These are phyloP conservation scores for Drosophila buzzatii DNA, from an alignment of 2,888 invertebrate species.

Conservation along the genomic window DNA sequence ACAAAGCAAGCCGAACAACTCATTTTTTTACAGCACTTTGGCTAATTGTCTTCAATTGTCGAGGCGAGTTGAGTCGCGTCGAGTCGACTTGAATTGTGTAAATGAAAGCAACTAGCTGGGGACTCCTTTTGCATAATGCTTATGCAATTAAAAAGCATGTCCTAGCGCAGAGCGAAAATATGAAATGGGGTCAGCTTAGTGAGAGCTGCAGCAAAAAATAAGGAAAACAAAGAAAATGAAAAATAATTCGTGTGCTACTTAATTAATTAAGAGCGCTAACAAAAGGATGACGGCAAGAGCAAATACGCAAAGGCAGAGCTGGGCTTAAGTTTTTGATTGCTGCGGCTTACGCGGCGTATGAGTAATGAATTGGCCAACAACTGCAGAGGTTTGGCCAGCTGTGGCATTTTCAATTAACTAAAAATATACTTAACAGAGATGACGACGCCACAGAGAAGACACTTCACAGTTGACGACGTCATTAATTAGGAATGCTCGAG, in stretches of 20 bases:
- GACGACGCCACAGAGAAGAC: conserved; percentile 8
- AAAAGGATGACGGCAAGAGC: conserved; percentile 21
- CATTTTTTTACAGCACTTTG: conserved; percentile 64
- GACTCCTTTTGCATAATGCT: conserved; percentile 65
- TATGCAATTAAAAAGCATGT: conserved; percentile 71
- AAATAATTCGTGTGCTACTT: conserved; percentile 48
- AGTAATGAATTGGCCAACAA: conserved; percentile 64
- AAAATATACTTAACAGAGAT: conserved; percentile 12
- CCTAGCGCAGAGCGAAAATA: conserved; percentile 35
- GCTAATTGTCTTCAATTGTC: conserved; percentile 71
- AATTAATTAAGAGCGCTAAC: conserved; percentile 62
- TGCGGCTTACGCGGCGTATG: conserved; percentile 62
- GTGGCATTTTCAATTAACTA: conserved; percentile 62
- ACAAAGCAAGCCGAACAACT: conserved; percentile 22
- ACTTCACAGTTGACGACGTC: conserved; percentile 56
- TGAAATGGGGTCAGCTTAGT: conserved; percentile 44
- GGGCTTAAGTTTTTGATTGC: conserved; percentile 14
- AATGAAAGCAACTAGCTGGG: conserved; percentile 39
- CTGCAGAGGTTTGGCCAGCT: conserved; percentile 6
- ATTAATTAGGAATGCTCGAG: conserved; percentile 73
- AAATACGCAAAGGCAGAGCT: conserved; percentile 8
- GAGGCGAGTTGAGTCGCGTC: conserved; percentile 6
- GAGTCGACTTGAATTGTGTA: conserved; percentile 14
- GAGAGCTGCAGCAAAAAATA: conserved; percentile 22
- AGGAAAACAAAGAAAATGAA: no score